Percentiles rank a stretch among this genome's conserved stretches.
Conservation (phyloP, 2,797 vertebrate species). For the Parauchenoglanis punctatus region DNA sequence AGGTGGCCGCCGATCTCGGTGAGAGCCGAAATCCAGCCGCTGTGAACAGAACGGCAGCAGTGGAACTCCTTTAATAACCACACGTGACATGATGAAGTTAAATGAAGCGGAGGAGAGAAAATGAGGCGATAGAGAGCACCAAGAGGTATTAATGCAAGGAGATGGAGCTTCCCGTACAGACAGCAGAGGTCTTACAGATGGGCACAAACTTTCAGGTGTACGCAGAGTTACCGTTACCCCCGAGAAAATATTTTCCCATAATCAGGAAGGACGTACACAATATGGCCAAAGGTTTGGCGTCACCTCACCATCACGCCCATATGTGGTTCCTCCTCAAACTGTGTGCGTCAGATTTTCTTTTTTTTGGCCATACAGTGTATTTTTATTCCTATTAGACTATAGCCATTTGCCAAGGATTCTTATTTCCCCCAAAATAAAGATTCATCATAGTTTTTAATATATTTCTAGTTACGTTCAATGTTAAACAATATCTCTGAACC, state of each 20-base stretch:
- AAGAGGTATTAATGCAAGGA: background rate
- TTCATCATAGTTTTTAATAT: background rate
- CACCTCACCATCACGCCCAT: background rate
- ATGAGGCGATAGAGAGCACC: conserved; percentile 16
- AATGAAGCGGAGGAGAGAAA: conserved; percentile 25
- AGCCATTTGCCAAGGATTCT: background rate
- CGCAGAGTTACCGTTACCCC: background rate
- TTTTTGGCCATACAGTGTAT: background rate
- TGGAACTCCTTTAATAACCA: background rate
- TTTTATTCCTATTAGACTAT: background rate
- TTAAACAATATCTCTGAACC: background rate
- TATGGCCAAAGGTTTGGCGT: background rate
- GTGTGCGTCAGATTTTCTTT: no score
- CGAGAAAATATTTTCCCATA: background rate
- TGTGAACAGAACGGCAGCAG: conserved; percentile 52
- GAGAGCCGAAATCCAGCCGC: conserved; percentile 89
- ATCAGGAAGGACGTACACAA: no score
- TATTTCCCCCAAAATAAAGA: background rate
- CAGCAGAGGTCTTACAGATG: conserved; percentile 65
- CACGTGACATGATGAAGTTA: background rate
- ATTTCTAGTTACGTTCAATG: background rate
- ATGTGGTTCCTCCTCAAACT: no score
- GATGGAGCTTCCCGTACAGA: conserved; percentile 22
- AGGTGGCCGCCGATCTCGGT: conserved; percentile 44
- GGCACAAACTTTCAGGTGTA: conserved; percentile 54